phyloP scores from a whole-genome alignment of 2,113 vertebrate genomes.

The Myiozetetes cayanensis region DNA sequence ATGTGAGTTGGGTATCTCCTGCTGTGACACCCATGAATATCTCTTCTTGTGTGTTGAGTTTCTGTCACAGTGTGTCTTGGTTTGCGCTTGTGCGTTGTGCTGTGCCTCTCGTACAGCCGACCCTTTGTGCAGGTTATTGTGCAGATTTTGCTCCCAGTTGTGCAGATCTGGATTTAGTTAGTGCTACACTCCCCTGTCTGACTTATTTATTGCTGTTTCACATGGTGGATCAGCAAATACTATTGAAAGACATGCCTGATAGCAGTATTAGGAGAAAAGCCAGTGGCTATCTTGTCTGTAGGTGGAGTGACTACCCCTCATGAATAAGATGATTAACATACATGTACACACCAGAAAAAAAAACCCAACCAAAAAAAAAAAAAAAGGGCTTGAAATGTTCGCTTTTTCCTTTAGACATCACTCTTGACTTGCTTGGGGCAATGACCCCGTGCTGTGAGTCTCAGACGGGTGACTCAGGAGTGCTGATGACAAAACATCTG shows the following conservation, averaged over 20 bases:
- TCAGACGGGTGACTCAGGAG: slow-evolving; percentile 41
- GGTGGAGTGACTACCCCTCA: not conserved
- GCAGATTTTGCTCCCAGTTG: not conserved
- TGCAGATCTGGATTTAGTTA: not conserved
- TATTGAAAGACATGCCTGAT: not conserved
- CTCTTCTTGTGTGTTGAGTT: not conserved
- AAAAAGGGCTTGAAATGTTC: not conserved
- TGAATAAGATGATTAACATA: not conserved
- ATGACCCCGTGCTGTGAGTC: not conserved
- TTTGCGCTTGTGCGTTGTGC: fast-evolving
- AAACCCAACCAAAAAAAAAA: not conserved
- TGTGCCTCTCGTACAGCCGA: not conserved
- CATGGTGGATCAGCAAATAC: not conserved
- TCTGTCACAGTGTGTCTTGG: not conserved
- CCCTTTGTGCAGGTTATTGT: not conserved
- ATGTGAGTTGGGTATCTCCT: not conserved
- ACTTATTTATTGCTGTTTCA: slow-evolving; percentile 1
- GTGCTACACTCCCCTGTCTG: not conserved
- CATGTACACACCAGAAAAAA: not conserved
- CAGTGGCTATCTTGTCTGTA: not conserved
- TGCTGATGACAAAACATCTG: slow-evolving; percentile 11
- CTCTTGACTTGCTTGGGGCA: not conserved
- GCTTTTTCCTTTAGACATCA: slow-evolving; percentile 3
- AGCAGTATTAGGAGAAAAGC: not conserved
- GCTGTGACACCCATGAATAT: not conserved